Conservation (phyloP, 2,113 vertebrate genomes). For the Sclerurus mexicanus region DNA sequence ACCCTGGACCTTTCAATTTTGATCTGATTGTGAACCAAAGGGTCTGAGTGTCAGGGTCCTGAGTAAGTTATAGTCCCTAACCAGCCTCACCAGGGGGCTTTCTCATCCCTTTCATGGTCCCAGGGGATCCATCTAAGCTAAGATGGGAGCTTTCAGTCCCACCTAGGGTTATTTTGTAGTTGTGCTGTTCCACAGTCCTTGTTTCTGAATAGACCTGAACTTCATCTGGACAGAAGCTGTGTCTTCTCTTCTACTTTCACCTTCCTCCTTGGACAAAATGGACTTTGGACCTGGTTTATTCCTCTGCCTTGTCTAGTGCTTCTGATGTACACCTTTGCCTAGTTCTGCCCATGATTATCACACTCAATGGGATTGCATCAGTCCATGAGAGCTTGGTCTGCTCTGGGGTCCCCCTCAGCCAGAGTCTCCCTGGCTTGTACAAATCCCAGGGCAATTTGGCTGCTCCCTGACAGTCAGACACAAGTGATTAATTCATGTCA, state of each 20-base stretch:
- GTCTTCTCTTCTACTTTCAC: background rate
- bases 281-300: background rate
- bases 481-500: background rate
- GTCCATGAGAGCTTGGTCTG: background rate
- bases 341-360: background rate
- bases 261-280: background rate
- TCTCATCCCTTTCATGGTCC: background rate
- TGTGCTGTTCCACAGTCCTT: background rate
- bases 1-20: background rate
- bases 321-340: background rate
- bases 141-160: background rate
- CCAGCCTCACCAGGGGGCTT: background rate
- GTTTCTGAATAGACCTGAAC: background rate
- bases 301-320: background rate
- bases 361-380: background rate
- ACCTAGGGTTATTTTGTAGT: background rate
- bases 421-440: background rate
- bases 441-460: background rate
- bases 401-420: fast-evolving
- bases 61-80: background rate
- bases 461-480: background rate
- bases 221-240: background rate
- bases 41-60: background rate
- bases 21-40: background rate
- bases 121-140: background rate